Conservation (phyloP, 2,797 vertebrate genomes). For the Aeoliscus strigatus region DNA sequence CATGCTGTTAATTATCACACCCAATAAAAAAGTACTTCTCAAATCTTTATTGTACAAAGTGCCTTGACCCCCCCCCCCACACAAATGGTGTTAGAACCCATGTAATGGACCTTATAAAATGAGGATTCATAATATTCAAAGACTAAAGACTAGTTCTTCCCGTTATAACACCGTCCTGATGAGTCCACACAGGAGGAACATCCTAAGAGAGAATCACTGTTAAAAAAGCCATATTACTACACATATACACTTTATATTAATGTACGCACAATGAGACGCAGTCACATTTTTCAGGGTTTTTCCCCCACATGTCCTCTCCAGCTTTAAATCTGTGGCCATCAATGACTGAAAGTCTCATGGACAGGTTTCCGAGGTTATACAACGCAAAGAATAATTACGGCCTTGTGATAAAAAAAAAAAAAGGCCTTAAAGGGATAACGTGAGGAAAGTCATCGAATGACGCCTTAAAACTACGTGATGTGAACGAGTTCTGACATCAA, state of each 20-base stretch:
- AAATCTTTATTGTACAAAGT: constrained; percentile 78
- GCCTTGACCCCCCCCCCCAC: constrained; percentile 48
- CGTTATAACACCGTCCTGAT: constrained; percentile 22
- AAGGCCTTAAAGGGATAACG: too few species aligned
- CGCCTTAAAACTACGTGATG: too few species aligned
- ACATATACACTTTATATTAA: constrained; percentile 19
- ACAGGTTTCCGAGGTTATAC: too few species aligned
- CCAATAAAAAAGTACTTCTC: constrained; percentile 15
- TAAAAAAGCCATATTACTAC: constrained; percentile 17
- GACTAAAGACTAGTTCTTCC: constrained; percentile 61
- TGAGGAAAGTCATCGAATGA: too few species aligned
- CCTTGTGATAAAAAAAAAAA: constrained; percentile 12
- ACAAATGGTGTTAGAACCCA: constrained; percentile 55
- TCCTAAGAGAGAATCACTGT: constrained; percentile 24
- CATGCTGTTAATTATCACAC: constrained; percentile 10
- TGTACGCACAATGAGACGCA: constrained; percentile 8
- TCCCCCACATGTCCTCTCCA: too few species aligned
- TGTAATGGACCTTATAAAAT: constrained; percentile 70
- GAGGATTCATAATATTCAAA: constrained; percentile 78
- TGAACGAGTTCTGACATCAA: too few species aligned
- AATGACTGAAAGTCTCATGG: too few species aligned
- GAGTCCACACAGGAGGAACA: constrained; percentile 29
- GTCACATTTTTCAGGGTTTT: constrained; percentile 29
- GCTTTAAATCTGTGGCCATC: too few species aligned
- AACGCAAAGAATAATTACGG: constrained; percentile 17